These are phyloP conservation scores for Tautogolabrus adspersus DNA, from an alignment of 2,113 vertebrate species.

Conservation along the genomic window DNA sequence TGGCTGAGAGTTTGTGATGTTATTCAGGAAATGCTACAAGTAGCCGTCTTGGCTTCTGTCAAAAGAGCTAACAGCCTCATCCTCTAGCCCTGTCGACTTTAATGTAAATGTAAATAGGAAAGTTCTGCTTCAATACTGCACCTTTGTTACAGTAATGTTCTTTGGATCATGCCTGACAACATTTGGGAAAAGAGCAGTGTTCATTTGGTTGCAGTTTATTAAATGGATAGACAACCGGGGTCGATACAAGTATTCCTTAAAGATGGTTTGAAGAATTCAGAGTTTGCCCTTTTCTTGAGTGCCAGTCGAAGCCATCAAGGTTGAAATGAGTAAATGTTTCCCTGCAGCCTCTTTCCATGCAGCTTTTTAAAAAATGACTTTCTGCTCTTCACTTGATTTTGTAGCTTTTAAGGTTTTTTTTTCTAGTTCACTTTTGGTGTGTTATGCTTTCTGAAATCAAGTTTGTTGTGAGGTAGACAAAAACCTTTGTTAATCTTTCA, in stretches of 20 bases:
- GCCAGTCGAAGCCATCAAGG: background rate
- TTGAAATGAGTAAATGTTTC: conserved; percentile 7
- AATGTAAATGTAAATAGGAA: background rate
- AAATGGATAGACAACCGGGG: conserved; percentile 15
- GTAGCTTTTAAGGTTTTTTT: too few species aligned
- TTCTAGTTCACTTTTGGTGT: too few species aligned
- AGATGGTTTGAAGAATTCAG: background rate
- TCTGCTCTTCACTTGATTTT: background rate
- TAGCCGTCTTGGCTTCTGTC: background rate
- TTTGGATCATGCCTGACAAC: conserved; percentile 22
- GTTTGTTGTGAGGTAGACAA: background rate
- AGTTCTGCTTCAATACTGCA: background rate
- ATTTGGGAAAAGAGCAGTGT: conserved; percentile 19
- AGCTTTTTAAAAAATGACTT: conserved; percentile 1
- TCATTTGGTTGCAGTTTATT: conserved; percentile 13
- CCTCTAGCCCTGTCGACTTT: background rate
- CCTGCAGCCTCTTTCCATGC: conserved; percentile 15
- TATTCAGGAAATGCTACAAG: conserved; percentile 13
- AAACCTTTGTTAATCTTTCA: too few species aligned
- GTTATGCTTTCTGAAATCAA: background rate
- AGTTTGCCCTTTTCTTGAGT: too few species aligned
- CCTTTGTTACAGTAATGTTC: background rate
- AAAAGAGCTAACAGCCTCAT: conserved; percentile 13
- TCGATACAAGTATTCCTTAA: background rate
- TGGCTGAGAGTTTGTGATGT: conserved; percentile 7